phyloP scores from a whole-genome alignment of 2,888 invertebrate genomes.

The Acutogordius australiensis region DNA sequence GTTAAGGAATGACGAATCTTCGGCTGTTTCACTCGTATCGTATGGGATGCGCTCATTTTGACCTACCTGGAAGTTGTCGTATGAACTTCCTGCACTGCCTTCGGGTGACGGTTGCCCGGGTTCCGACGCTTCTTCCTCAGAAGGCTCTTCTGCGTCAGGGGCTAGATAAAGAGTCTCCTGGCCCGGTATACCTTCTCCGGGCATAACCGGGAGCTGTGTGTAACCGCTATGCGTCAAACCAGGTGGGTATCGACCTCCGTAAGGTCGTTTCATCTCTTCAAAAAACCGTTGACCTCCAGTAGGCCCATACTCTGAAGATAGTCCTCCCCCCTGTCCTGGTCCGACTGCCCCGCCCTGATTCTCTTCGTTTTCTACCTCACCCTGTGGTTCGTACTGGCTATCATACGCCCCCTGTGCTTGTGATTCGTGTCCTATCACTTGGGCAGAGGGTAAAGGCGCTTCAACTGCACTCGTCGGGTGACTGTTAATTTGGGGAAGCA shows the following conservation, averaged over 20 bases:
- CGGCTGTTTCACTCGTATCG: background rate
- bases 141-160: background rate
- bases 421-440: too few relatives aligned
- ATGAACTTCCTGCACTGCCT: background rate
- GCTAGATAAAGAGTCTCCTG: background rate
- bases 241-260: background rate
- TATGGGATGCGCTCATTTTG: background rate
- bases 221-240: slow-evolving; percentile 3
- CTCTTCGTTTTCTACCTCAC: too few relatives aligned
- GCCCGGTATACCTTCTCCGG: background rate
- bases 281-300: background rate
- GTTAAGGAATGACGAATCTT: background rate
- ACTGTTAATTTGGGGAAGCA: too few relatives aligned
- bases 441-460: too few relatives aligned
- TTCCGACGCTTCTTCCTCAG: background rate
- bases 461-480: too few relatives aligned
- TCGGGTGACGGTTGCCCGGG: background rate
- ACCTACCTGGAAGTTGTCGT: background rate
- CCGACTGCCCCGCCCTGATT: too few relatives aligned
- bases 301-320: too few relatives aligned
- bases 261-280: background rate
- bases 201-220: background rate
- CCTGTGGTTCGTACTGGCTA: too few relatives aligned
- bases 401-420: too few relatives aligned
- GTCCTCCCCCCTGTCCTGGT: too few relatives aligned